phyloP scores from a whole-genome alignment of 2,888 invertebrate species.

The Xestia c-nigrum region DNA sequence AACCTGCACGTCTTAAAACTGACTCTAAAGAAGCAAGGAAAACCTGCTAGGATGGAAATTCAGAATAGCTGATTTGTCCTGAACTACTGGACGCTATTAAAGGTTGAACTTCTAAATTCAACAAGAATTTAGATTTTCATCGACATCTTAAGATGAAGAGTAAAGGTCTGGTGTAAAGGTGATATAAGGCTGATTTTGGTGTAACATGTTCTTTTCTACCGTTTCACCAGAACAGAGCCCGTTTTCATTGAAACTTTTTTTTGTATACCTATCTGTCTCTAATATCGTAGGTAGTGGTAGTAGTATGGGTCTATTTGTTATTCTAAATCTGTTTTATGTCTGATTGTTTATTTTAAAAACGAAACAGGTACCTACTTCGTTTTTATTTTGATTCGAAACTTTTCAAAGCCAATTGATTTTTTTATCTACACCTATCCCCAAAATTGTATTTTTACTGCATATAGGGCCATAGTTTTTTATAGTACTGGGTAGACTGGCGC shows the following conservation, averaged over 20 bases:
- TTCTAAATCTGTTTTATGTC: background rate
- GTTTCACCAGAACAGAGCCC: background rate
- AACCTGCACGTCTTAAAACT: background rate
- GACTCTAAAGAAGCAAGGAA: background rate
- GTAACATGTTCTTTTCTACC: background rate
- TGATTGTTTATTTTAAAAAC: background rate
- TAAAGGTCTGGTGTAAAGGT: background rate
- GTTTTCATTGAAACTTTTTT: background rate
- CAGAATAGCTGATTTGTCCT: background rate
- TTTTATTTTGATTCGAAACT: background rate
- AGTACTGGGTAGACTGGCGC: background rate
- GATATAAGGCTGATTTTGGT: background rate
- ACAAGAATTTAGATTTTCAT: background rate
- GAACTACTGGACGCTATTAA: background rate
- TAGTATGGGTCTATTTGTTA: background rate
- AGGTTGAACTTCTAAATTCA: background rate
- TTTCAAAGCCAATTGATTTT: constrained; percentile 24
- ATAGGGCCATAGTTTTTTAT: constrained; percentile 36
- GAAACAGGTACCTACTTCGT: background rate
- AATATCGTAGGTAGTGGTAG: background rate
- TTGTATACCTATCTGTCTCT: background rate
- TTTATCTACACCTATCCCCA: constrained; percentile 18
- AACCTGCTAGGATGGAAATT: background rate
- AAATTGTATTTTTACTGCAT: constrained; percentile 46
- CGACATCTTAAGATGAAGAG: background rate